Conservation (phyloP, 2,888 invertebrate genomes). For the Dolichomitus sp. region DNA sequence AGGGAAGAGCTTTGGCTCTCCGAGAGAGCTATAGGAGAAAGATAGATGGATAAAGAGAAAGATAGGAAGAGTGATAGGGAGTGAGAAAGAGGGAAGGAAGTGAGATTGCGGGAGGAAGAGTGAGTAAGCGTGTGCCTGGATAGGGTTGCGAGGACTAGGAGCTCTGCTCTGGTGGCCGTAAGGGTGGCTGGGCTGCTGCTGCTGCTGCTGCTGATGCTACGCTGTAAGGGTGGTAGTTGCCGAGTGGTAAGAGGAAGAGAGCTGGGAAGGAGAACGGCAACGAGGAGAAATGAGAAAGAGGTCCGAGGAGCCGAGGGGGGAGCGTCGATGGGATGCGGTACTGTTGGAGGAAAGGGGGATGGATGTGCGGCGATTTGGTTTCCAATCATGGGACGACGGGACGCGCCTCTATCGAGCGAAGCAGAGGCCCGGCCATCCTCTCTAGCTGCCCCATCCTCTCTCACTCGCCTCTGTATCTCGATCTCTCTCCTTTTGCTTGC, state of each 20-base stretch:
- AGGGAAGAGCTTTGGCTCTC: slow-evolving; percentile 63
- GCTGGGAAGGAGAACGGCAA: slow-evolving; percentile 56
- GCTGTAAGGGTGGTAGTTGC: slow-evolving; percentile 62
- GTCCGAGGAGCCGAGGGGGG: slow-evolving; percentile 54
- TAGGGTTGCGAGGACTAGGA: slow-evolving; percentile 60
- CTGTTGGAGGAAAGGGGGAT: slow-evolving; percentile 77
- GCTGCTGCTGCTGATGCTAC: slow-evolving; percentile 13
- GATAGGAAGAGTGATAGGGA: slow-evolving; percentile 39
- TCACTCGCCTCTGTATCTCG: slow-evolving; percentile 54
- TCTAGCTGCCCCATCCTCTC: slow-evolving; percentile 82
- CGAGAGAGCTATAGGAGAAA: slow-evolving; percentile 60
- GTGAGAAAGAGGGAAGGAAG: slow-evolving; percentile 26
- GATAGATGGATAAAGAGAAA: slow-evolving; percentile 61
- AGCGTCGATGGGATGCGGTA: slow-evolving; percentile 66
- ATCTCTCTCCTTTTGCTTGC: slow-evolving; percentile 73
- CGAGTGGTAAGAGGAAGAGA: slow-evolving; percentile 57
- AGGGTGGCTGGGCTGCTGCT: slow-evolving; percentile 63
- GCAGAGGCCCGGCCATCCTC: slow-evolving; percentile 85
- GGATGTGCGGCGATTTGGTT: slow-evolving; percentile 86
- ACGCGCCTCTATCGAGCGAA: slow-evolving; percentile 86
- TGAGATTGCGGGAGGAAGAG: slow-evolving; percentile 56
- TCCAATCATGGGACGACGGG: slow-evolving; percentile 86
- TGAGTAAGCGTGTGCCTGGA: slow-evolving; percentile 58
- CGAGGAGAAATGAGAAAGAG: slow-evolving; percentile 59
- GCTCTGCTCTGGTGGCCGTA: slow-evolving; percentile 49